These are phyloP conservation scores for Lucinisca nassula DNA, from an alignment of 2,888 invertebrate genomes.

Conservation along the genomic window DNA sequence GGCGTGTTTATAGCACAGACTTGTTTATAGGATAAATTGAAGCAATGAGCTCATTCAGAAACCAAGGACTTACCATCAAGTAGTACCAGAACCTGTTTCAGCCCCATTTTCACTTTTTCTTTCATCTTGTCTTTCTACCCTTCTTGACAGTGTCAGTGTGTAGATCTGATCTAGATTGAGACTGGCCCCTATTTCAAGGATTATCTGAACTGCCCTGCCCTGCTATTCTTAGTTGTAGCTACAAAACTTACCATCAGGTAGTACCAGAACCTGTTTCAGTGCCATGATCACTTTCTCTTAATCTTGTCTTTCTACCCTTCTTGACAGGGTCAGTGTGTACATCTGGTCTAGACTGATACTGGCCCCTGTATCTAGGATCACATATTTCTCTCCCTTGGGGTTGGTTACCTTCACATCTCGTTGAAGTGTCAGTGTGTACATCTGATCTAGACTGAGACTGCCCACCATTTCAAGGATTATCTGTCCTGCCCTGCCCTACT, in stretches of 20 bases:
- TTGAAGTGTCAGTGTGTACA: too few relatives aligned
- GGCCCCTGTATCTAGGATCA: slow-evolving; percentile 16
- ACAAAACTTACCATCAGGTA: not conserved
- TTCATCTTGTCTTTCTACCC: slow-evolving; percentile 51
- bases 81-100: not conserved
- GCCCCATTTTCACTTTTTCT: slow-evolving; percentile 15
- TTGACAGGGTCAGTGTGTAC: slow-evolving; percentile 54
- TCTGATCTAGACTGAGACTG: too few relatives aligned
- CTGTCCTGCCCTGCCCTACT: too few relatives aligned
- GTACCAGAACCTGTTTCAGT: not conserved
- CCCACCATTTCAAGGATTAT: too few relatives aligned
- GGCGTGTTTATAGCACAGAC: too few relatives aligned
- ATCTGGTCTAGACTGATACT: slow-evolving; percentile 18
- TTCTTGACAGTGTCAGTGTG: slow-evolving; percentile 50
- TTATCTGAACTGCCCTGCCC: too few relatives aligned
- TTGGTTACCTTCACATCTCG: slow-evolving; percentile 43
- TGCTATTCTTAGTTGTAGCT: too few relatives aligned
- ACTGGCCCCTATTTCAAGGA: slow-evolving; percentile 21
- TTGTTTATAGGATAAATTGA: too few relatives aligned
- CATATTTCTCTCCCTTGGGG: slow-evolving; percentile 36
- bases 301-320: slow-evolving; percentile 51
- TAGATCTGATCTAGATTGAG: slow-evolving; percentile 30
- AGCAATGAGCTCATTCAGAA: too few relatives aligned
- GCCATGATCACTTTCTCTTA: slow-evolving; percentile 20
- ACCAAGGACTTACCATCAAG: slow-evolving; percentile 1